Evolutionary conservation across 2,888 invertebrate genomes (phyloP).

Genomic region (Cheilosia scutellata): DNA sequence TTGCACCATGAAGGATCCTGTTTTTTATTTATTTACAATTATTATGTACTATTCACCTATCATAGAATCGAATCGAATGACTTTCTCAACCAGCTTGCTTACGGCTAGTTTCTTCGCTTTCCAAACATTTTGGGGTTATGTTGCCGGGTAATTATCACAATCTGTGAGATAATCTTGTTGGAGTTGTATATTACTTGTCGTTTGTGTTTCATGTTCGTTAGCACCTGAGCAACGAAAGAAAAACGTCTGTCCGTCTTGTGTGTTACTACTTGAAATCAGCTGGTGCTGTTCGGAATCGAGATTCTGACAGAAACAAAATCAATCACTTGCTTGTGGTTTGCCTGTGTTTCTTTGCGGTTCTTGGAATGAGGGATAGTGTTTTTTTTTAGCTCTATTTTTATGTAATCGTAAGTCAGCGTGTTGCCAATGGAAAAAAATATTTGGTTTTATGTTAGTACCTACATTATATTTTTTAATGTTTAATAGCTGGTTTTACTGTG

Average conservation of each 20-base stretch:
- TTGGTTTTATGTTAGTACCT: no score
- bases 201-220: background rate
- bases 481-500: no score
- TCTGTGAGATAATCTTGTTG: background rate
- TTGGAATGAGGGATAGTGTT: no score
- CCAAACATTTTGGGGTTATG: constrained; percentile 54
- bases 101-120: background rate
- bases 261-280: no score
- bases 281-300: no score
- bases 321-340: no score
- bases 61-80: constrained; percentile 2
- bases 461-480: no score
- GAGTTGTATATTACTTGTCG: background rate
- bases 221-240: background rate
- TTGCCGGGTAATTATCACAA: constrained; percentile 33
- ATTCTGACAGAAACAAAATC: no score
- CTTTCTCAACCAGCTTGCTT: background rate
- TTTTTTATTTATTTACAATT: constrained; percentile 3
- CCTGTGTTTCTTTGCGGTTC: no score
- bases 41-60: background rate
- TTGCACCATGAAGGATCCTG: background rate
- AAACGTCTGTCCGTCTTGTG: background rate
- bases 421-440: no score
- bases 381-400: no score
- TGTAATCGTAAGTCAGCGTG: no score